Evolutionary conservation across 1,140 invertebrate genomes (phyloP).

Genomic region (Trichomalopsis sarcophagae): DNA sequence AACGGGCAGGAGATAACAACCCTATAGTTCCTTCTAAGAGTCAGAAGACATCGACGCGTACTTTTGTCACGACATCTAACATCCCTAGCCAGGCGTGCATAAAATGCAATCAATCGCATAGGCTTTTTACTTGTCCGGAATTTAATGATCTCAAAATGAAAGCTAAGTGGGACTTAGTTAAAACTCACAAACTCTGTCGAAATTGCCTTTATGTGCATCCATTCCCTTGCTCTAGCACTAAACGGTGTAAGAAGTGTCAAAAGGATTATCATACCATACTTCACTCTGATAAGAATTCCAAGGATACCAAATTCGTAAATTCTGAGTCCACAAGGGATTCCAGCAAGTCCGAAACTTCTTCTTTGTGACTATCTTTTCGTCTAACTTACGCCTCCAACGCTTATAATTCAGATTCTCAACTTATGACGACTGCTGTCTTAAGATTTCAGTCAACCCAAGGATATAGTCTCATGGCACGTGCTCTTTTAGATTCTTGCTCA

Average conservation of each 20-base stretch:
- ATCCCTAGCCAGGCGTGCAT: too few relatives aligned
- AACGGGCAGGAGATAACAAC: too few relatives aligned
- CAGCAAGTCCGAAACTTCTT: too few relatives aligned
- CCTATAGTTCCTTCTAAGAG: too few relatives aligned
- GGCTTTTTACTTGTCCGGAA: background rate
- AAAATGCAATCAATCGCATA: background rate
- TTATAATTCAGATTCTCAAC: background rate
- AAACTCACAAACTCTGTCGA: background rate
- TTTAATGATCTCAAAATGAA: background rate
- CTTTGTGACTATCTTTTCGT: background rate
- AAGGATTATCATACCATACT: background rate
- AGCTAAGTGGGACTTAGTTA: background rate
- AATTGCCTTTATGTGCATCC: too few relatives aligned
- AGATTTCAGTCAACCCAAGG: background rate
- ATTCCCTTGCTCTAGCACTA: background rate
- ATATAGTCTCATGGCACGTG: background rate
- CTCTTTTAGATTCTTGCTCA: background rate
- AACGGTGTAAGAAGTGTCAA: background rate
- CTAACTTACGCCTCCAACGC: background rate
- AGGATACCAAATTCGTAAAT: background rate
- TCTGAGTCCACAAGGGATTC: too few relatives aligned
- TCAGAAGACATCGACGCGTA: too few relatives aligned
- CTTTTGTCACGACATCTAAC: too few relatives aligned
- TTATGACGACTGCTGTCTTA: background rate
- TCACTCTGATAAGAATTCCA: background rate